Evolutionary conservation across 1,140 invertebrate genomes (phyloP).

Genomic region (Scaptomyza hsui): DNA sequence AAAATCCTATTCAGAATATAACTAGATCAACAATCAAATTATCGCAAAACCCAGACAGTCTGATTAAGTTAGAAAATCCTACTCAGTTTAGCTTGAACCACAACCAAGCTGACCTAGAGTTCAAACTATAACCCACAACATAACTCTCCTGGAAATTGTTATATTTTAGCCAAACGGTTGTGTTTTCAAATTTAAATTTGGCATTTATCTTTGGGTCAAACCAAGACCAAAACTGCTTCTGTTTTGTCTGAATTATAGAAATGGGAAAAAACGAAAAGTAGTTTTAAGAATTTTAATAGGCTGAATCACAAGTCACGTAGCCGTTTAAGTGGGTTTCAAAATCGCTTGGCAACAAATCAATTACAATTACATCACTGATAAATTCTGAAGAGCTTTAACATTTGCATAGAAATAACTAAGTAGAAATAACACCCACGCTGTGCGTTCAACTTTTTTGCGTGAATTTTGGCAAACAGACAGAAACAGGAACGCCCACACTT

Average conservation of each 20-base stretch:
- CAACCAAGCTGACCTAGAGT: too few relatives aligned
- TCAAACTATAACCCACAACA: too few relatives aligned
- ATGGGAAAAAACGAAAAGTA: background rate
- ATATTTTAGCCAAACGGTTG: too few relatives aligned
- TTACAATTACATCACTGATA: conserved; percentile 40
- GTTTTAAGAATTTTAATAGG: conserved; percentile 3
- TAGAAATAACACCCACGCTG: conserved; percentile 10
- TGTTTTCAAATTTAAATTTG: too few relatives aligned
- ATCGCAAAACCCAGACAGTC: too few relatives aligned
- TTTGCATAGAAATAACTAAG: background rate
- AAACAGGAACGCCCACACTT: conserved; percentile 6
- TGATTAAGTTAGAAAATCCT: too few relatives aligned
- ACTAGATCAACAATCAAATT: too few relatives aligned
- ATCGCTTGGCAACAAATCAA: conserved; percentile 19
- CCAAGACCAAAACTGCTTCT: too few relatives aligned
- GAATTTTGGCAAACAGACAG: conserved; percentile 25
- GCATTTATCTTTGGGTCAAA: too few relatives aligned
- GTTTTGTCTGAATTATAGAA: background rate
- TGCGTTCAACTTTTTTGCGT: conserved; percentile 19
- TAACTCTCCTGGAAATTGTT: too few relatives aligned
- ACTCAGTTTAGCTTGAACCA: too few relatives aligned
- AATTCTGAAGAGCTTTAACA: conserved; percentile 19
- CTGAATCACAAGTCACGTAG: conserved; percentile 12
- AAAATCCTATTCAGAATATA: too few relatives aligned
- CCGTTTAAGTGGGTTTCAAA: conserved; percentile 7